Base-by-base conservation (phyloP, 2,797 vertebrate genomes). In the Odontamblyopus rebecca region DNA sequence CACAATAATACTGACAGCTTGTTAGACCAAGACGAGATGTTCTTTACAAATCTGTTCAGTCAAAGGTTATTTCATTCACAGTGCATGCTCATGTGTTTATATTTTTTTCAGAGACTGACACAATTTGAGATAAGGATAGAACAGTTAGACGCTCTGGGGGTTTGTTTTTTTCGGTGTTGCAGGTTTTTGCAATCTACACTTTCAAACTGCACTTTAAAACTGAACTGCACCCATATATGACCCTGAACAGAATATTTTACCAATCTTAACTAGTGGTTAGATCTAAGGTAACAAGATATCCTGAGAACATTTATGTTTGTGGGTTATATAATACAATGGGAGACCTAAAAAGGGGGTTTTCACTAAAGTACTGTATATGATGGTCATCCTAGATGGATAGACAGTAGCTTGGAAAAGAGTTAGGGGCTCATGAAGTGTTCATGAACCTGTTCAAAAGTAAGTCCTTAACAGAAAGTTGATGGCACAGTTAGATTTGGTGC, bases 401-500 rank as follows among this genome's bases (percentile, higher is more conserved):
- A 54, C 53, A 54, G n/a, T 27, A 26, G 53, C 8, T 54, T 54
- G n/a, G 2, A 54, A 54, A 2, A 32, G 62, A 5, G 35, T 6
- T 44, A 27, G n/a, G 15, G 23, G 19, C 41, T 65, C 12, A 48
- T 64, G 23, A 38, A 44, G n/a, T 64, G 13, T 18, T 50, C 63
- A 65, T 50, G 27, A 50, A 67, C 65, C 29, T 67, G 23, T 23
- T 50, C 6, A 6, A 66, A 48, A 66, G 41, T 29, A 26, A 13
- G 19, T 35, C 61, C 32, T 35, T n/a, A 23, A 41, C 41, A 66
- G 48, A 67, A 56, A 56, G 59, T 74, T 54, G 73, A 75, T 82
- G 70, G 56, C 72, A 81, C 80, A 84, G 70, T 80, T 79, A 87
- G 80, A 79, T 84, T 73, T 83, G 67, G 68, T 75, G 61, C 67